Conservation (phyloP, 2,888 invertebrate species). For the Nemotelus pantherinus region DNA sequence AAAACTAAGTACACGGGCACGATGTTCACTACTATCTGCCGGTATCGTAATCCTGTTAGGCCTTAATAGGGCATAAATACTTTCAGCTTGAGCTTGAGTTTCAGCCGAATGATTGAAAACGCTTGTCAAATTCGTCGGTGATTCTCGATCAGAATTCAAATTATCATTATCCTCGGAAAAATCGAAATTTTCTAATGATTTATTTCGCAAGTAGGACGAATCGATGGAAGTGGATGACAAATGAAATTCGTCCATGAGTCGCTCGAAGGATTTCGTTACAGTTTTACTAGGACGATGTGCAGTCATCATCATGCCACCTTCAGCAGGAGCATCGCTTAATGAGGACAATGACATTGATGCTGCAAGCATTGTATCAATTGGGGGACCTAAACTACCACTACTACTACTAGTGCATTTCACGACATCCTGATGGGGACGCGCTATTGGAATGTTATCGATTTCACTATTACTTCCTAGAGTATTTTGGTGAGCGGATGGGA, state of each 20-base stretch:
- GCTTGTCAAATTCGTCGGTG: constrained; percentile 18
- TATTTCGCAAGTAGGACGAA: constrained; percentile 63
- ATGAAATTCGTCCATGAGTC: constrained; percentile 63
- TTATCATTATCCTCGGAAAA: constrained; percentile 61
- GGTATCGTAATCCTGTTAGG: constrained; percentile 73
- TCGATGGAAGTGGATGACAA: constrained; percentile 60
- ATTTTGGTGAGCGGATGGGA: not conserved
- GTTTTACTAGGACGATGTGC: constrained; percentile 56
- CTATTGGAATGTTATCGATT: constrained; percentile 40
- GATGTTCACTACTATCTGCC: constrained; percentile 70
- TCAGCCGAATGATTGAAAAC: constrained; percentile 18
- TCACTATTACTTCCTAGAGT: constrained; percentile 35
- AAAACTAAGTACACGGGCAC: constrained; percentile 69
- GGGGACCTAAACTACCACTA: not conserved
- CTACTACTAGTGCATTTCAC: not conserved
- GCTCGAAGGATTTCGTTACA: constrained; percentile 69
- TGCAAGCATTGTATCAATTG: not conserved
- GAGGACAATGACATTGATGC: not conserved
- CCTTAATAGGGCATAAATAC: constrained; percentile 41
- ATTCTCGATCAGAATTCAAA: constrained; percentile 65
- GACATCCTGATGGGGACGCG: not conserved
- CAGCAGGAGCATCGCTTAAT: not conserved
- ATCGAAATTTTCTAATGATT: constrained; percentile 64
- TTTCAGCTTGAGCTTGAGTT: constrained; percentile 40
- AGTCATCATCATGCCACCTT: not conserved